Base-by-base conservation (phyloP, 53 echinoderm and acorn worm species). In the Hippasteria phrygiana region DNA sequence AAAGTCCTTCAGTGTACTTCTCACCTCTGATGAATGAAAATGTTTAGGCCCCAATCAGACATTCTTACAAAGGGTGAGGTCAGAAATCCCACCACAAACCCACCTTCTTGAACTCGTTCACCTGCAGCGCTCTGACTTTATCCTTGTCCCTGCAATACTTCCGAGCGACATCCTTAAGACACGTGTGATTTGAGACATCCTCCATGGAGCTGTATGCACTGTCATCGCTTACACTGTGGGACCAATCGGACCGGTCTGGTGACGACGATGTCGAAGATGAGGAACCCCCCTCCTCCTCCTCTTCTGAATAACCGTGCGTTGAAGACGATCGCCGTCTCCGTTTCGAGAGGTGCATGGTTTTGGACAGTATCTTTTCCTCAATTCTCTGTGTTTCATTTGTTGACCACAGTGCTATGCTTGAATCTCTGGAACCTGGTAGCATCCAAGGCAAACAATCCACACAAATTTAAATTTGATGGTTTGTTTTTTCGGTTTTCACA, bases 71-170 rank as follows among this genome's bases (percentile, higher is more conserved):
- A n/a, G n/a, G n/a, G n/a, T n/a, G n/a, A n/a, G n/a, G n/a, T n/a
- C n/a, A n/a, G n/a, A n/a, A n/a, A n/a, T n/a, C n/a, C n/a, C n/a
- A n/a, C n/a, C n/a, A n/a, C n/a, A n/a, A 26, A 83, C 92, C 69
- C 46, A 98, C 98, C 91, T 93, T 88, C 26, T 91, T 95, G 29
- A 77, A 70, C 24, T 87, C 87, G 81, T 96, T 96, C 70, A 94
- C 96, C 62, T 91, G 94, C 47, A 98, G 78, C 16, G 98, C 98
- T 43, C 98, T 83, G 26, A 98, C 98, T 87, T 98, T 98, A 39
- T 96, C 92, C 45, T 89, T 75, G 83, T 65, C 85, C 35, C 86
- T 28, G 71, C 93, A 93, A 31, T 40, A 43, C 74, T 89, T 89
- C 13, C 90, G 81, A 20, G 73, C 73, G 16, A 90, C 39, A 22